Conservation (phyloP, 2,113 vertebrate genomes). For the Thamnophis sirtalis region DNA sequence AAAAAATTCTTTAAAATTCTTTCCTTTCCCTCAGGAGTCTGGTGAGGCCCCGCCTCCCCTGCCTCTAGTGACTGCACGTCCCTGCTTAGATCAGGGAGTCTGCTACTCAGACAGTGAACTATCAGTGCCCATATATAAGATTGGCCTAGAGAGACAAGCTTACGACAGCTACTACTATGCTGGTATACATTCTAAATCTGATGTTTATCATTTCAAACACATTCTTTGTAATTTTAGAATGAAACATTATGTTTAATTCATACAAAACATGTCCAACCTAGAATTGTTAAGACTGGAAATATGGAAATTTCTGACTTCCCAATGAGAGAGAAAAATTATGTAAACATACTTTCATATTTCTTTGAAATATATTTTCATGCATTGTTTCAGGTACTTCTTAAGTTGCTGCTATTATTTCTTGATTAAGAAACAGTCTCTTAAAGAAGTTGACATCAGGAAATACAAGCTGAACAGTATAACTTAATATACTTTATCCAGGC, state of each 20-base stretch:
- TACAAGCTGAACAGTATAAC: neutral
- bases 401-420: neutral
- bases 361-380: neutral
- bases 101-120: neutral
- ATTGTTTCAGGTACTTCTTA: neutral
- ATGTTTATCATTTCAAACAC: neutral
- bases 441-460: neutral
- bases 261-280: neutral
- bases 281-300: neutral
- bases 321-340: neutral
- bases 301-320: neutral
- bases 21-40: too few species aligned
- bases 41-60: too few species aligned
- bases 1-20: too few species aligned
- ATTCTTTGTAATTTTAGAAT: neutral
- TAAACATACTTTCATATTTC: neutral
- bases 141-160: neutral
- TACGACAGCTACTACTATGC: neutral
- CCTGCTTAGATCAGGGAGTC: neutral
- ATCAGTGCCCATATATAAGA: neutral
- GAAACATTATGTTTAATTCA: neutral
- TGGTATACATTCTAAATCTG: neutral
- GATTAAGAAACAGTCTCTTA: slow-evolving; percentile 23
- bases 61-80: too few species aligned
- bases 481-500: neutral